Conservation (phyloP, 1,140 invertebrate species). For the Apis cerana region DNA sequence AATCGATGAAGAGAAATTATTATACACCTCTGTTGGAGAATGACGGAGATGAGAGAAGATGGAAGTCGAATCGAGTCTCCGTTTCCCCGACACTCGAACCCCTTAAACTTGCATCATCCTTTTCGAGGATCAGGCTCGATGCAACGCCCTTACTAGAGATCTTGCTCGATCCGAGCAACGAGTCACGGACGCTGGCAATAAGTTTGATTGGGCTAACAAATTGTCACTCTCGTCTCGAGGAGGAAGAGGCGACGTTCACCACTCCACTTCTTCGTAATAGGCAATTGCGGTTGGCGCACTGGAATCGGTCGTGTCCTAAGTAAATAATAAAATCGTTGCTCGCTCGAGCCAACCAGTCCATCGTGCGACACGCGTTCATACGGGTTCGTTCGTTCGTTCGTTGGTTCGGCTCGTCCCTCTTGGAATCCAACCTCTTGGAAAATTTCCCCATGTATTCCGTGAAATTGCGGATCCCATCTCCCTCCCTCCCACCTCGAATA, state of each 20-base stretch:
- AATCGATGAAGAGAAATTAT: no score
- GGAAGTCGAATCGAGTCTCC: neutral
- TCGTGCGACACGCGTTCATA: neutral
- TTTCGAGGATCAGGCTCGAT: neutral
- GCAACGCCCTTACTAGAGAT: conserved; percentile 1
- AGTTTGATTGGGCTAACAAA: conserved; percentile 75
- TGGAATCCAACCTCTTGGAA: neutral
- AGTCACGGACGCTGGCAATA: conserved; percentile 75
- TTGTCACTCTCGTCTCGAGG: conserved; percentile 67
- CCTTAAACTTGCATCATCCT: neutral
- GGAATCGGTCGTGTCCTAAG: conserved; percentile 64
- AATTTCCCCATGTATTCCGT: neutral
- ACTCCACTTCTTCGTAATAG: conserved; percentile 71
- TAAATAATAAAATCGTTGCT: conserved; percentile 72
- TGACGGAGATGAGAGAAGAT: no score
- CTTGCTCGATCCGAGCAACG: conserved; percentile 39
- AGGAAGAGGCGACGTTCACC: conserved; percentile 66
- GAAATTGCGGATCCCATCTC: neutral
- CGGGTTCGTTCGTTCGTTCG: conserved; percentile 10
- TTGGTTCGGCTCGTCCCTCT: neutral
- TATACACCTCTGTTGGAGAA: no score
- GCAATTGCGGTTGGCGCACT: conserved; percentile 70
- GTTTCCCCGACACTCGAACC: conserved; percentile 19
- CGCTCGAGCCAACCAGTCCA: neutral
- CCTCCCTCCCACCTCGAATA: neutral